Conservation (phyloP, 2,797 vertebrate species). For the Antennarius maculatus region DNA sequence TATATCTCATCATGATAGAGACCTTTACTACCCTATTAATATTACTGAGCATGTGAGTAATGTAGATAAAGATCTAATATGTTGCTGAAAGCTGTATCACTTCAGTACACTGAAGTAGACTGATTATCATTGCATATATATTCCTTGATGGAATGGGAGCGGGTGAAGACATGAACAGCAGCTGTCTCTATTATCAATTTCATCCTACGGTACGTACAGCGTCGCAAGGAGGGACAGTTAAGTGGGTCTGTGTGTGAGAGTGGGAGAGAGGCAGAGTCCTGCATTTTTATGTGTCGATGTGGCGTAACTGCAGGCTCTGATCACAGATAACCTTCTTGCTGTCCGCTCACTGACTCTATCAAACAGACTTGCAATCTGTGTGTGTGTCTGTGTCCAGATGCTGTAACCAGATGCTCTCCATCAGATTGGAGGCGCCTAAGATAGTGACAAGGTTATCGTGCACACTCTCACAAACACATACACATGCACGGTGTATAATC, state of each 20-base stretch:
- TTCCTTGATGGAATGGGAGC: no score
- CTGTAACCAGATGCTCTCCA: constrained; percentile 76
- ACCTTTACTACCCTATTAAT: neutral
- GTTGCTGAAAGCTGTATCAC: no score
- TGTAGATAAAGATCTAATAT: no score
- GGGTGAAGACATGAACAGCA: neutral
- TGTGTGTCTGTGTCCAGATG: constrained; percentile 60
- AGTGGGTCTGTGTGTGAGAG: constrained; percentile 1
- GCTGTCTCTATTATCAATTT: constrained; percentile 27
- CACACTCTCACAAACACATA: constrained; percentile 22
- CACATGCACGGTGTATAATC: constrained; percentile 27
- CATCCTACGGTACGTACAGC: constrained; percentile 8
- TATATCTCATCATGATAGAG: constrained; percentile 11
- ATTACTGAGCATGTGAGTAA: constrained; percentile 4
- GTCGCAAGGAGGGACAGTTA: neutral
- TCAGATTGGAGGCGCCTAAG: constrained; percentile 75
- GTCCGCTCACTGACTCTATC: constrained; percentile 54
- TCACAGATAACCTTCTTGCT: constrained; percentile 73
- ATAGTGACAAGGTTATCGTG: constrained; percentile 73
- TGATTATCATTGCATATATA: no score
- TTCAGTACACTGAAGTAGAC: no score
- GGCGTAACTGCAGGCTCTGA: constrained; percentile 54
- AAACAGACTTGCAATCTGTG: constrained; percentile 36
- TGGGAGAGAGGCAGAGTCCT: neutral
- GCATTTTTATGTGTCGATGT: neutral